Evolutionary conservation across 2,888 invertebrate species (phyloP).

Genomic region (Micropterix aruncella): DNA sequence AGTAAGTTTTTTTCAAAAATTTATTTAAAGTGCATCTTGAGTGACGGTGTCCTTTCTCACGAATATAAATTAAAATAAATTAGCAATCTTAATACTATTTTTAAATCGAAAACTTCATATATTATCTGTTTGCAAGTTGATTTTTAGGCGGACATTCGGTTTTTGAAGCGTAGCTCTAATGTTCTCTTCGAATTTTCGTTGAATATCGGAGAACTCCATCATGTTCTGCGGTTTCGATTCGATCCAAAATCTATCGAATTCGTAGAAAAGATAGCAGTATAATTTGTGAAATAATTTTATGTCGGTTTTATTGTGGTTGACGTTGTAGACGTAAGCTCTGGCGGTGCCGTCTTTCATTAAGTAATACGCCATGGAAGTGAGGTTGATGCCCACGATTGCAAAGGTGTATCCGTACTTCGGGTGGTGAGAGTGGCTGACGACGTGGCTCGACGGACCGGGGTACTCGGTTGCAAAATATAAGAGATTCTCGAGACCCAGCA

Average conservation of each 20-base stretch:
- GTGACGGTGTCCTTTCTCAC: too few relatives aligned
- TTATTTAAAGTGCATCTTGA: too few relatives aligned
- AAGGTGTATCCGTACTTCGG: conserved; percentile 80
- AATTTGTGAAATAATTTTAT: conserved; percentile 79
- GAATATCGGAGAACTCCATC: conserved; percentile 89
- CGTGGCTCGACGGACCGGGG: conserved; percentile 63
- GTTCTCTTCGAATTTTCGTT: conserved; percentile 68
- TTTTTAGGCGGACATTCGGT: conserved; percentile 58
- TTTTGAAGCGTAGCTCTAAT: conserved; percentile 54
- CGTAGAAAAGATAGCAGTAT: conserved; percentile 86
- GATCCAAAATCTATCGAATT: conserved; percentile 93
- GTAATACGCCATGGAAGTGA: conserved; percentile 81
- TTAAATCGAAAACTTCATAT: conserved; percentile 24
- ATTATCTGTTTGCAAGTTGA: conserved; percentile 66
- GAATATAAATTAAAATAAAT: too few relatives aligned
- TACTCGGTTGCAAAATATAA: conserved; percentile 76
- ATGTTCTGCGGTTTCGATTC: conserved; percentile 82
- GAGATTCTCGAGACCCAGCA: conserved; percentile 85
- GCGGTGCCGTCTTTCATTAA: conserved; percentile 69
- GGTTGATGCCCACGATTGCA: conserved; percentile 89
- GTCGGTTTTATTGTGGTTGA: conserved; percentile 48
- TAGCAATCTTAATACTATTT: neutral
- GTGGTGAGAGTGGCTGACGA: conserved; percentile 77
- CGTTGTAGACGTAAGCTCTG: conserved; percentile 85
- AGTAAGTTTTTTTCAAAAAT: too few relatives aligned